Base-by-base conservation (phyloP, 2,888 invertebrate species). In the Pseudococcus viburni region DNA sequence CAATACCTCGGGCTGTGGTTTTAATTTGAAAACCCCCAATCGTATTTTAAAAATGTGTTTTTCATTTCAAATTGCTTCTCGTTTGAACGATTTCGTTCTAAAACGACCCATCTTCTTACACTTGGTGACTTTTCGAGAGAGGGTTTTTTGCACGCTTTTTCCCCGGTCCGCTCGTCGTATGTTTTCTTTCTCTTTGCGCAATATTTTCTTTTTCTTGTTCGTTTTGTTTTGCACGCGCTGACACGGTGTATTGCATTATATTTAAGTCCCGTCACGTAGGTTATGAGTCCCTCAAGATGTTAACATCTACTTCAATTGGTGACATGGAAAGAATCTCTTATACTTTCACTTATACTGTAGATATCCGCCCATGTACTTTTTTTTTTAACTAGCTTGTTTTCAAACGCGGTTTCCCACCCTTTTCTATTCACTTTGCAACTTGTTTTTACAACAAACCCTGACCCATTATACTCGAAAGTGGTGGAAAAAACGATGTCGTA, bases 261-360 rank as follows among this genome's bases (percentile, higher is more conserved):
- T 73, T 64, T 33, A 26, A 73, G 68, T 73, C 68, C 12, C 26
- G 68, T 73, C 68, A 73, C 68, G 68, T 73, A 73, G 26, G 68
- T 73, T 73, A 73, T 73, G 68, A 73, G 68, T 73, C 68, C 68
- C 68, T 73, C 68, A 73, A 73, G 68, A 73, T 73, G 68, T 73
- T 73, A 73, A 73, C 68, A 73, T 73, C 68, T 73, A 26, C 68
- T 73, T 73, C 68, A 73, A 73, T 73, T 73, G 68, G 68, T 73
- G 68, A 73, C 68, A 73, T 73, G 68, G 26, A 73, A 33, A 33
- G 33, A 73, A 73, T 73, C 33, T 73, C 59, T 59, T 59, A 19
- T 59, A 33, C 33, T 73, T 73, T 73, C 26, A 73, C 68, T 73
- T 73, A 33, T 59, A 59, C 59, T 19, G 1, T 15, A 17, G 59